Evolutionary conservation across 2,113 vertebrate genomes (phyloP), one percentile per base, ranked within the genome.

Genomic region (Stigmatopora argus): DNA sequence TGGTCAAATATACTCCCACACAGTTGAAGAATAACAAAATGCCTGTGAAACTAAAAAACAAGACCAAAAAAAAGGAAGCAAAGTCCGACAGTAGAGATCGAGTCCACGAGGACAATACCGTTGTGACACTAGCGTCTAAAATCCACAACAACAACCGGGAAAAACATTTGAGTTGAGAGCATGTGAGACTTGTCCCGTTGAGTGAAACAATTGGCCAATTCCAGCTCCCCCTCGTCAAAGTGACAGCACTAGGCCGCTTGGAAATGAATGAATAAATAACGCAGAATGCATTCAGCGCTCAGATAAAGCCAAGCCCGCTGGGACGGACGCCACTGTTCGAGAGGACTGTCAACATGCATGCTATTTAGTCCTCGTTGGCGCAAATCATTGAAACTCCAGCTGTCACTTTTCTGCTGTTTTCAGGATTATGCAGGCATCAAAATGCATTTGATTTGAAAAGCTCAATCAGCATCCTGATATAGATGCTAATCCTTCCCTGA

Each of bases 191-290:
- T 83, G 78, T 79, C 81, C 75, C 15, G 48, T 79, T 57, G 51
- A 84, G 79, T 81, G 78, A 84, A 87, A 85, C 84, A 87, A 86
- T 83, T 80, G 87, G 74, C 82, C 75, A 46, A 73, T 48, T 77
- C 81, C 79, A 81, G 79, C 81, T 78, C 82, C 78, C 79, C 88
- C 90, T 90, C 76, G 85, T 90, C 89, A 91, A 76, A 77, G 75
- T 89, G 89, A 88, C 89, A 90, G 87, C 67, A 69, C 73, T 78
- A 79, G 75, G 82, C 79, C 81, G 76, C 74, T 52, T 84, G 85
- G 84, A 88, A 85, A 86, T 85, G 73, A 88, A 87, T 77, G 78
- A 86, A 86, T 89, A 88, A 87, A 89, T 86, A 88, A 89, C 82
- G 75, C 71, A 65, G 77, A 85, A 87, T 49, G 60, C 83, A 71